Base-by-base conservation (phyloP, 2,888 invertebrate species). In the Ichneumon xanthorius region DNA sequence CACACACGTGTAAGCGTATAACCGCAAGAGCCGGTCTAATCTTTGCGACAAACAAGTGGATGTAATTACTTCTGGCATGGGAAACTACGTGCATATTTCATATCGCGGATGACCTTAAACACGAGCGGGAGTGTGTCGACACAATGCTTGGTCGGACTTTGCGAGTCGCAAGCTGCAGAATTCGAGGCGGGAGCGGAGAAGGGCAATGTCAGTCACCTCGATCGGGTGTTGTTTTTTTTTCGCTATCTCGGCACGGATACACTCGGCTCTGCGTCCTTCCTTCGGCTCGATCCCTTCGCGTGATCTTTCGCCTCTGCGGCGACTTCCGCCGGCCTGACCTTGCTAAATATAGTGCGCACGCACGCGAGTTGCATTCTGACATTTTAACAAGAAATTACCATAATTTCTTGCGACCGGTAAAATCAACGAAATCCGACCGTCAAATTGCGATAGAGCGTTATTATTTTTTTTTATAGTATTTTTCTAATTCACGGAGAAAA, bases 151-250 rank as follows among this genome's bases (percentile, higher is more conserved):
- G 19, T 2, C 63, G 26, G 65, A 55, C 30, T 65, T 63, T 19
- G 82, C 76, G 53, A 77, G 19, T 63, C 22, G 82, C 76, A 45
- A 71, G 30, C 45, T 40, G n/a, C 4, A 16, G 72, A 70, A 50
- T 16, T 71, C 45, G 33, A 71, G 16, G 37, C 61, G 40, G 2
- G 40, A 14, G 58, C n/a, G 70, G 4, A 48, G 50, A 82, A 76
- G 82, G 82, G 77, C 82, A 82, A 77, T 82, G 82, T 82, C 82
- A 77, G 72, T 65, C 71, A 82, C 82, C 82, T 55, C 82, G 71
- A 2, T 40, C 40, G 65, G 37, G 19, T 48, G 79, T 19, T 22
- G 50, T 26, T 55, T 48, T 19, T 75, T 68, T 70, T 22, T 33
- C 19, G 58, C 33, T 77, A 40, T 40, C 55, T 55, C 33, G 33